Base-by-base conservation (phyloP, 2,797 vertebrate species). In the Chelmon rostratus region DNA sequence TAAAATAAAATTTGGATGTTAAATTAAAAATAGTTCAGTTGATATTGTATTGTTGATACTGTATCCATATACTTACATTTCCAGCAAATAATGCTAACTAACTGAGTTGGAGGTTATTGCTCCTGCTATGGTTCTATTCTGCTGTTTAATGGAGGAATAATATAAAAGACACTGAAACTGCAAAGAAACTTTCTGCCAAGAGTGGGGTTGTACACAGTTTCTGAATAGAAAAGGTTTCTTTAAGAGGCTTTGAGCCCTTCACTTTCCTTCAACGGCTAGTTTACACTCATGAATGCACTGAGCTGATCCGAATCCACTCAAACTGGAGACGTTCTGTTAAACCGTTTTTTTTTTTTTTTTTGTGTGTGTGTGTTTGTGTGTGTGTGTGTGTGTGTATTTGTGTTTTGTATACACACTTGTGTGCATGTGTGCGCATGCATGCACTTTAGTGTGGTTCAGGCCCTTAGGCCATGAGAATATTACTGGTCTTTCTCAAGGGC, bases 401-500 rank as follows among this genome's bases (percentile, higher is more conserved):
- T 42, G 78, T 88, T 85, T 86, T 86, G 76, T 86, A 77, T 84
- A 70, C 77, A 77, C 76, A 70, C 75, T 81, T 69, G 73, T 74
- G 73, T 81, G 71, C 65, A 65, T 68, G 75, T 78, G 59, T 61
- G 73, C 52, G 42, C 81, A 75, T 78, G 67, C 64, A 66, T 73
- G 85, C 68, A 63, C 40, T 54, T 61, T 44, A 78, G 78, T 81
- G 73, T 68, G 72, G 33, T 81, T 84, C 79, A 82, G 77, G 86
- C 77, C 83, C 84, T 87, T 76, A 84, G 72, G 84, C 90, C 89
- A 91, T 86, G 84, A 92, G 90, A 92, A 92, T 89, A 93, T 93
- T 88, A 80, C 82, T 42, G 81, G 70, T 83, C 86, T 92, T 92
- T 94, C 86, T 88, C 67, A 83, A 90, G 90, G 89, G 87, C 88